Conservation (phyloP, 2,888 invertebrate genomes). For the Operophtera brumata region DNA sequence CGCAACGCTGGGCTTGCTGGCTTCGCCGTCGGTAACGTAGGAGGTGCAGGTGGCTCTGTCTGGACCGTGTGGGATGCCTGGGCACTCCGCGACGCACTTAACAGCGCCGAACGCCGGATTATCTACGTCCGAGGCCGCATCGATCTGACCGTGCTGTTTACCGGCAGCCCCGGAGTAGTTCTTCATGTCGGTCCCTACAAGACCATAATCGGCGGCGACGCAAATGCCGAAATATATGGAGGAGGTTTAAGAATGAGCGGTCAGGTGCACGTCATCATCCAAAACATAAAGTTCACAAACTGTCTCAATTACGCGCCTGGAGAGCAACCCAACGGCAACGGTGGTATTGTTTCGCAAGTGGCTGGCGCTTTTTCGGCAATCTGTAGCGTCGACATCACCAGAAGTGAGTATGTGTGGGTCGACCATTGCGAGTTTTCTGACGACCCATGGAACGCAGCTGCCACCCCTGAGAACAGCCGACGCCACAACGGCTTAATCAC, state of each 20-base stretch:
- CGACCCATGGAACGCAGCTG: slow-evolving; percentile 17
- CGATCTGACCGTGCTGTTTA: slow-evolving; percentile 6
- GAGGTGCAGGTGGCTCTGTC: slow-evolving; percentile 4
- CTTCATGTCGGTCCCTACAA: slow-evolving; percentile 10
- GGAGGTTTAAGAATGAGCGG: slow-evolving; percentile 1
- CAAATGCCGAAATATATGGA: slow-evolving; percentile 15
- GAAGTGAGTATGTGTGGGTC: slow-evolving; percentile 9
- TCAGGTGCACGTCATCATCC: slow-evolving; percentile 19
- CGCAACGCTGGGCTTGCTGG: slow-evolving; percentile 4
- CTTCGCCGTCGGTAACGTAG: background rate
- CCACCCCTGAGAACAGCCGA: slow-evolving; percentile 1
- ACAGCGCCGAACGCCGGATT: background rate
- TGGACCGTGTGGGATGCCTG: slow-evolving; percentile 5
- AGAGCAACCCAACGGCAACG: slow-evolving; percentile 19
- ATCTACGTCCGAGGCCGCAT: slow-evolving; percentile 9
- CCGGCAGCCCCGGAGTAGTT: slow-evolving; percentile 10
- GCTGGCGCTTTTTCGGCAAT: slow-evolving; percentile 3
- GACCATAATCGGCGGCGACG: slow-evolving; percentile 6
- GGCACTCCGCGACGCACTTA: slow-evolving; percentile 13
- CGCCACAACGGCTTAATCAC: slow-evolving; percentile 18
- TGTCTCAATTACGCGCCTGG: slow-evolving; percentile 9
- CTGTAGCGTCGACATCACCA: slow-evolving; percentile 4
- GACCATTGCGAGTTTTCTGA: slow-evolving; percentile 21
- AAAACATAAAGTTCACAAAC: slow-evolving; percentile 16
- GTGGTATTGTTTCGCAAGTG: slow-evolving; percentile 10